phyloP scores from a whole-genome alignment of 2,113 vertebrate species.

The Pholis gunnellus region DNA sequence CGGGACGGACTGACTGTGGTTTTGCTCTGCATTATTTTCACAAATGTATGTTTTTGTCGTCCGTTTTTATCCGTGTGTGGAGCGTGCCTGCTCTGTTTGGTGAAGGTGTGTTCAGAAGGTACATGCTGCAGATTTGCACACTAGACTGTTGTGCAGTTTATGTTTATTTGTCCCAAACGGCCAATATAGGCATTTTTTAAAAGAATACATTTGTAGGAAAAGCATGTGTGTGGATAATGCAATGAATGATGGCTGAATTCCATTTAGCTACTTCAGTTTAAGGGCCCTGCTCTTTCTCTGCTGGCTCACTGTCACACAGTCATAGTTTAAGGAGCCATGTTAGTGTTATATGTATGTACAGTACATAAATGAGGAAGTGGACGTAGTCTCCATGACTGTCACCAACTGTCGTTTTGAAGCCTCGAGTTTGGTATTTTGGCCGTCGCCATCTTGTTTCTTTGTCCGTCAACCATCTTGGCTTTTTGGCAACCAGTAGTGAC shows the following conservation, averaged over 20 bases:
- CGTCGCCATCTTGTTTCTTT: not conserved
- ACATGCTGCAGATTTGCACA: not conserved
- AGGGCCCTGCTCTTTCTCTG: no score
- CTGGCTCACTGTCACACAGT: not conserved
- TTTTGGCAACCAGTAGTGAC: not conserved
- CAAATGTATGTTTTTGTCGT: not conserved
- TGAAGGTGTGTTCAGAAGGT: not conserved
- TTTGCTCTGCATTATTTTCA: not conserved
- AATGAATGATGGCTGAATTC: not conserved
- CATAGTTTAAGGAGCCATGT: not conserved
- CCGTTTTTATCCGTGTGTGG: not conserved
- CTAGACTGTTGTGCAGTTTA: not conserved
- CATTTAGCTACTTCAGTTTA: not conserved
- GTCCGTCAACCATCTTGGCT: not conserved
- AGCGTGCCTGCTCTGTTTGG: not conserved
- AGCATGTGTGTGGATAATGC: not conserved
- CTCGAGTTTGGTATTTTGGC: not conserved
- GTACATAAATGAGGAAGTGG: not conserved
- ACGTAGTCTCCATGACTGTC: not conserved
- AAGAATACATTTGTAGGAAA: not conserved
- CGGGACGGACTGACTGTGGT: not conserved
- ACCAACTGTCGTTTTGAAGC: not conserved
- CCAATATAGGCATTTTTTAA: not conserved
- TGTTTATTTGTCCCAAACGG: not conserved
- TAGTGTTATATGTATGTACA: no score